These are phyloP conservation scores for Egretta garzetta DNA, from an alignment of 2,113 vertebrate species.

Conservation along the genomic window DNA sequence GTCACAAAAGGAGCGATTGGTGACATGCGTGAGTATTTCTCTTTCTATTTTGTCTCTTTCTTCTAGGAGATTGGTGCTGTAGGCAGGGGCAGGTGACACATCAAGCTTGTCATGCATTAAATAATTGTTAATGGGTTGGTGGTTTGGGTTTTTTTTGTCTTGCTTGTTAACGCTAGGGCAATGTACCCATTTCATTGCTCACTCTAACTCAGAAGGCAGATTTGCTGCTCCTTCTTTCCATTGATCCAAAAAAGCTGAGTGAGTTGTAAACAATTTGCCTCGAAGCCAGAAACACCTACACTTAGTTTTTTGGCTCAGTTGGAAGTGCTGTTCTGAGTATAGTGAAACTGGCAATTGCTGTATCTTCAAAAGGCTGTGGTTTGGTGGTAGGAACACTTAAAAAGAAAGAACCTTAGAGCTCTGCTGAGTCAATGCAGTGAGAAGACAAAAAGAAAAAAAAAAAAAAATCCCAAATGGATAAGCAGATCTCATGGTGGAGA, in stretches of 20 bases:
- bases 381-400: background rate
- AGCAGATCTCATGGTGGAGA: background rate
- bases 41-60: background rate
- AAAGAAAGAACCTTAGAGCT: background rate
- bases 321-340: background rate
- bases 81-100: background rate
- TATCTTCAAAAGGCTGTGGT: slow-evolving; percentile 15
- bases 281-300: background rate
- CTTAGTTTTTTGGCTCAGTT: background rate
- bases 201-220: background rate
- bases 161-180: background rate
- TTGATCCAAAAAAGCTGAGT: background rate
- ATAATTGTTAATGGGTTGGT: background rate
- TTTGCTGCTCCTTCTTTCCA: background rate
- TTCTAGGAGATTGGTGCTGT: background rate
- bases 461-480: background rate
- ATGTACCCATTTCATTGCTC: background rate
- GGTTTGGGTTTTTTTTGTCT: background rate
- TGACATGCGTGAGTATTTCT: slow-evolving; percentile 89
- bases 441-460: background rate
- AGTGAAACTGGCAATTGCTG: slow-evolving; percentile 4
- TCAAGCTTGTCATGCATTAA: background rate
- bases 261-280: slow-evolving; percentile 3
- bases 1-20: slow-evolving; percentile 96
- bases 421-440: slow-evolving; percentile 29